Evolutionary conservation across 2,113 vertebrate genomes (phyloP), one percentile per base, ranked within the genome.

Genomic region (Cavia porcellus): DNA sequence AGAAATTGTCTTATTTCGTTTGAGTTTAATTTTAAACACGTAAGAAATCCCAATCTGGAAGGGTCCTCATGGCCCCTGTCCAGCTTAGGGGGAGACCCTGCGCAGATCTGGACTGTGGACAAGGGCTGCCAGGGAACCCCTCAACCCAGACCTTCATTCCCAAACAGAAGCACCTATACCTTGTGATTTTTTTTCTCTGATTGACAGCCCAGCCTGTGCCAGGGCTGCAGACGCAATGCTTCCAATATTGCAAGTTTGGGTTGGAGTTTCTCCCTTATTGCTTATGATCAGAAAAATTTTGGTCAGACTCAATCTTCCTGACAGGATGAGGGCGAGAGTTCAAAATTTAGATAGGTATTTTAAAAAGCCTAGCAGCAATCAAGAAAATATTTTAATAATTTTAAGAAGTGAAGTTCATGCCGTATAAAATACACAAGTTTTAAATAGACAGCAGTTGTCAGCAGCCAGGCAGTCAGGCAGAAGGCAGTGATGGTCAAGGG

Each of bases 351-450:
- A n/a, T 32, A 10, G 17, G 24, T 0, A 2, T 3, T 5, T 5
- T 50, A 66, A 92, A 68, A 38, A 57, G 20, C 4, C 35, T 22
- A 93, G 55, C 88, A 68, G 20, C 45, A 45, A 74, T n/a, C 62
- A 87, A 84, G 9, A 91, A 94, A 93, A 89, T 11, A 32, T 32
- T 81, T 89, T 35, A 87, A 87, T 19, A 64, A 68, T 86, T 92
- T 74, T 45, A 14, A 87, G 81, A 74, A 66, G 35, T 10, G 81
- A 95, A 97, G 75, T 66, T 74, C 55, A 75, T 32, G 42, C 35
- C 32, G 3, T 64, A 22, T 72, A 64, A 85, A 89, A 92, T 61
- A 28, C 10, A 15, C 85, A n/a, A 38, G 17, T 30, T 84, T 88
- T 92, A 77, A 84, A 42, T 75, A 81, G 25, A 8, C 25, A 55